Conservation (phyloP, 2,113 vertebrate species). For the Rhinoptilus africanus region DNA sequence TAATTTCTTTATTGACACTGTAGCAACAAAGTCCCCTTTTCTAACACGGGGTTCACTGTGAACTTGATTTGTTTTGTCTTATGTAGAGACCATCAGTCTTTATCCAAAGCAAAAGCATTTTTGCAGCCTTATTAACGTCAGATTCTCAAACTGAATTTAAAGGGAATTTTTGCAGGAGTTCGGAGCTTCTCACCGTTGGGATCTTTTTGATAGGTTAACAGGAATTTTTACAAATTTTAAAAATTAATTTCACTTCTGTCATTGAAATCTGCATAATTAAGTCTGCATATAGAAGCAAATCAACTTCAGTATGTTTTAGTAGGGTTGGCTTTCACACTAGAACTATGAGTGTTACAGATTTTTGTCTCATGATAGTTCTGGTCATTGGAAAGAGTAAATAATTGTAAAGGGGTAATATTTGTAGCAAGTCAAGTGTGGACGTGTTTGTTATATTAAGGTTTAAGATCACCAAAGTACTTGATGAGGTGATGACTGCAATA, state of each 20-base stretch:
- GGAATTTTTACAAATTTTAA: neutral
- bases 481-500: neutral
- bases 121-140: neutral
- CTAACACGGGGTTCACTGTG: neutral
- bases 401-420: neutral
- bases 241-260: neutral
- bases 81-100: neutral
- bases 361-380: neutral
- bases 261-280: neutral
- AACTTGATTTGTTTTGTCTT: neutral
- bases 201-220: neutral
- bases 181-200: neutral
- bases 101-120: neutral
- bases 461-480: neutral
- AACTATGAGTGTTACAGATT: neutral
- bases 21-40: neutral
- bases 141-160: neutral
- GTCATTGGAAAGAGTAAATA: neutral
- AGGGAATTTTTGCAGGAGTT: neutral
- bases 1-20: neutral
- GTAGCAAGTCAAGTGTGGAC: neutral
- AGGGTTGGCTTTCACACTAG: neutral
- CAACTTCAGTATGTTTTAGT: neutral
- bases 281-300: neutral
- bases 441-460: neutral